Base-by-base conservation (phyloP, 2,797 vertebrate species). In the Rhinella marina region DNA sequence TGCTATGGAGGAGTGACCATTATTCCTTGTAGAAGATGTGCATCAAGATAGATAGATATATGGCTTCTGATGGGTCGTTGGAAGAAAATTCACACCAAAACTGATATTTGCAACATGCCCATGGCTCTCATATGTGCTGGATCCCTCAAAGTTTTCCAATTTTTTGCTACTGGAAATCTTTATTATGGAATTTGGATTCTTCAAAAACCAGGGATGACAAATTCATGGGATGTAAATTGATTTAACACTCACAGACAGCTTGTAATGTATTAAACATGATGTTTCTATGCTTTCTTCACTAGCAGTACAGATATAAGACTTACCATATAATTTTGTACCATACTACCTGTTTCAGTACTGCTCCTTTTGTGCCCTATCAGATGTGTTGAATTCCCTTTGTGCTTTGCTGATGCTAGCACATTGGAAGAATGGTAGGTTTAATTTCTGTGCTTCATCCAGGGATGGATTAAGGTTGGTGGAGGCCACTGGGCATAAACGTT, bases 1-100 rank as follows among this genome's bases (percentile, higher is more conserved):
- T 83, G 70, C 73, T 56, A 76, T 77, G 70, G 72, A 54, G 62
- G 79, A 56, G 13, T 82, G 78, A 77, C 80, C 76, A 10, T 64
- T 73, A 82, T 78, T 64, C 10, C 14, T 64, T 87, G 41, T 83
- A 62, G 50, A 83, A 56, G 21, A 87, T 56, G n/a, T 14, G 70
- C 19, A 50, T 87, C 57, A 25, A 77, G 72, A 56, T 54, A 52
- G 41, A 52, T 78, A 48, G 17, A 19, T 52, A 21, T 25, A 64
- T n/a, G 23, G 27, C 14, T 27, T 75, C 29, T 27, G 68, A 78
- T 27, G 29, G 14, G 23, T 59, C 70, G 61, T 61, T 29, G 25
- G 56, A 23, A 25, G 50, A 81, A 41, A 17, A 32, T 32, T 50
- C 57, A 54, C n/a, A 64, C 61, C n/a, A 77, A 25, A 76, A 16